Evolutionary conservation across 2,797 vertebrate genomes (phyloP).

Genomic region (Rhinogobio ventralis): DNA sequence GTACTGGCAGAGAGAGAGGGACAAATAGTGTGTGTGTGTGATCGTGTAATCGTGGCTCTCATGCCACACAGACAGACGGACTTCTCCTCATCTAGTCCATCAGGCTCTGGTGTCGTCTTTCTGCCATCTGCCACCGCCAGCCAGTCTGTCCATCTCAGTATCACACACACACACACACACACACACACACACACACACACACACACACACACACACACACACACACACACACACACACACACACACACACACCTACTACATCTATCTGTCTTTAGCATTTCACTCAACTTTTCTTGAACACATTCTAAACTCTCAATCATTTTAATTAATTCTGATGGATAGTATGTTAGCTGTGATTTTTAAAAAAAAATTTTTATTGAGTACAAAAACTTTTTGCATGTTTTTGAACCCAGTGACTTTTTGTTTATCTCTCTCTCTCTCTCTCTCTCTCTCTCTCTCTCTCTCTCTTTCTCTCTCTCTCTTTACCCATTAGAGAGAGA

Average conservation of each 20-base stretch:
- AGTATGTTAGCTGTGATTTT: background rate
- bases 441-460: too few relatives aligned
- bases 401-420: background rate
- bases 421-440: too few relatives aligned
- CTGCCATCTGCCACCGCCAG: slow-evolving; percentile 78
- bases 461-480: too few relatives aligned
- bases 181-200: slow-evolving; percentile 44
- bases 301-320: background rate
- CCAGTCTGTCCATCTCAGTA: slow-evolving; percentile 61
- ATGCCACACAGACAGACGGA: slow-evolving; percentile 69
- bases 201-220: slow-evolving; percentile 36
- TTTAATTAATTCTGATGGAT: background rate
- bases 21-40: slow-evolving; percentile 38
- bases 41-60: slow-evolving; percentile 53
- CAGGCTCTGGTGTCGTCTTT: slow-evolving; percentile 79
- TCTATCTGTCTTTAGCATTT: background rate
- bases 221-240: slow-evolving; percentile 45
- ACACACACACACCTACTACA: background rate
- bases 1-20: background rate
- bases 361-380: too few relatives aligned
- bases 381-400: background rate
- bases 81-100: slow-evolving; percentile 74
- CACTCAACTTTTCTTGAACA: slow-evolving; percentile 32
- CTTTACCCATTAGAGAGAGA: too few relatives aligned
- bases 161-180: slow-evolving; percentile 44